phyloP scores from a whole-genome alignment of 2,888 invertebrate genomes.

The Cerceris ruficornis region DNA sequence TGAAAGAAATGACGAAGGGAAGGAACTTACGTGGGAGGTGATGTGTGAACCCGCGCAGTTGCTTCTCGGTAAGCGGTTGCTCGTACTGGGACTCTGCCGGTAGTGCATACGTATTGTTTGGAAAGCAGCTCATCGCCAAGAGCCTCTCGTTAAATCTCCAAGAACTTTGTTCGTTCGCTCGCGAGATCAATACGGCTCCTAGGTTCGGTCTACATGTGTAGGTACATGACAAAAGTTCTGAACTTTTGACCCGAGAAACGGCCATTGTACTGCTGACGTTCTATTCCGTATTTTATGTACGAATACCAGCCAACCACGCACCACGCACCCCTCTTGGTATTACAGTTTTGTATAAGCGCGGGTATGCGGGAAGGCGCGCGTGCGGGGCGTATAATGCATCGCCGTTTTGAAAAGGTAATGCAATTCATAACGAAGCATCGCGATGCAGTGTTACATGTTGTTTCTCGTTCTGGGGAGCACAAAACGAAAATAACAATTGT shows the following conservation, averaged over 20 bases:
- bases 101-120: conserved; percentile 44
- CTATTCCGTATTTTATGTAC: conserved; percentile 20
- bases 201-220: conserved; percentile 28
- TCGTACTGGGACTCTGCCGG: conserved; percentile 12
- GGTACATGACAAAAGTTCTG: conserved; percentile 54
- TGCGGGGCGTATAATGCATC: conserved; percentile 16
- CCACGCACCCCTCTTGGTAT: conserved; percentile 11
- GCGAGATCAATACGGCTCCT: conserved; percentile 47
- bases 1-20: neutral
- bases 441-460: conserved; percentile 13
- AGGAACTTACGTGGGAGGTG: neutral
- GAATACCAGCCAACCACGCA: neutral
- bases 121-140: conserved; percentile 53
- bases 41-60: neutral
- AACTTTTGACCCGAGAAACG: conserved; percentile 54
- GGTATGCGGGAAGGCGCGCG: too few relatives aligned
- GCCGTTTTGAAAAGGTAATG: conserved; percentile 49
- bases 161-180: conserved; percentile 41
- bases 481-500: conserved; percentile 24
- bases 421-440: conserved; percentile 38
- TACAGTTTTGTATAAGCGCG: conserved; percentile 7
- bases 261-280: conserved; percentile 32
- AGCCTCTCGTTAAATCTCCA: conserved; percentile 55
- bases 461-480: conserved; percentile 1
- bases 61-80: conserved; percentile 30